phyloP scores from a whole-genome alignment of 1,140 invertebrate genomes.

The Cotesia glomerata region DNA sequence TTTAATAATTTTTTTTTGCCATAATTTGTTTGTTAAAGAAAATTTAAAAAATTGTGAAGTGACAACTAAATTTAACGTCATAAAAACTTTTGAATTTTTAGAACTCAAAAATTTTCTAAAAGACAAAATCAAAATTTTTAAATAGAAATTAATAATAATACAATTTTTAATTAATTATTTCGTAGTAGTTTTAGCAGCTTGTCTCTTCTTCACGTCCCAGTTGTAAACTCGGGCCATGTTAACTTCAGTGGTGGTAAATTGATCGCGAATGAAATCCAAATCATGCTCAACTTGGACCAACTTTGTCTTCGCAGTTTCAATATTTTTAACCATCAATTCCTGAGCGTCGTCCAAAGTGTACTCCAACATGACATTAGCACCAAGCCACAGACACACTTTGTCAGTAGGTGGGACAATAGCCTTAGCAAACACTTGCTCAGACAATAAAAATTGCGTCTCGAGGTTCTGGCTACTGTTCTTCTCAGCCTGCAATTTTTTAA shows the following conservation, averaged over 20 bases:
- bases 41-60: no score
- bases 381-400: conserved; percentile 96
- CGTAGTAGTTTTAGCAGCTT: conserved; percentile 65
- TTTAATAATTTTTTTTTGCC: no score
- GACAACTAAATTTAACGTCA: no score
- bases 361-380: conserved; percentile 98
- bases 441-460: conserved; percentile 91
- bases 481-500: conserved; percentile 84
- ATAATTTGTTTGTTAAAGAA: no score
- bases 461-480: conserved; percentile 74
- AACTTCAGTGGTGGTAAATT: conserved; percentile 97
- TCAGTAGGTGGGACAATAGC: conserved; percentile 88
- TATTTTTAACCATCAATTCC: conserved; percentile 85
- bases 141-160: neutral
- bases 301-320: conserved; percentile 85
- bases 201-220: conserved; percentile 91
- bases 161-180: conserved; percentile 18
- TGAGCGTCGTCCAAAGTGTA: conserved; percentile 94
- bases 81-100: no score
- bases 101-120: no score
- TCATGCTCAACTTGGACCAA: conserved; percentile 87
- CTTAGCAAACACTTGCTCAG: conserved; percentile 94
- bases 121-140: neutral
- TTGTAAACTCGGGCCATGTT: conserved; percentile 97
- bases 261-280: conserved; percentile 90